Base-by-base conservation (phyloP, 2,888 invertebrate genomes). In the Nomada fucata region DNA sequence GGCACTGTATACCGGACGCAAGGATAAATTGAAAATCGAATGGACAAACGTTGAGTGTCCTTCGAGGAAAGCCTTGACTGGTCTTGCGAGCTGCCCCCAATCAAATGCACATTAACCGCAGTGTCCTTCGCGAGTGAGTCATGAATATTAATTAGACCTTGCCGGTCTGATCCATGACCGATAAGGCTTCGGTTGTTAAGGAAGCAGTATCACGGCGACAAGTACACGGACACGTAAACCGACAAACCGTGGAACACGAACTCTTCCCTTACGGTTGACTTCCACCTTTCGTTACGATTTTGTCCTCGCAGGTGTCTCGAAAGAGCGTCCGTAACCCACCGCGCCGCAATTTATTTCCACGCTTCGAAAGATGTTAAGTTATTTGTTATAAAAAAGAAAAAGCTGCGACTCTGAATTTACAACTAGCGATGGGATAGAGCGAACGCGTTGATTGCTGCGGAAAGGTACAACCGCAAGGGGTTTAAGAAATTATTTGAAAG, bases 121-220 rank as follows among this genome's bases (percentile, higher is more conserved):
- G 65, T 86, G 85, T 87, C 88, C 84, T 88, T 88, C 82, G 83
- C 72, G 81, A 84, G 82, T 86, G 82, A 90, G 86, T 86, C 88
- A 89, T 89, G 88, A 89, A 89, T 89, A 90, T 87, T 88, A 88
- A 89, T 89, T 80, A 82, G 81, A 68, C 82, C 76, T 80, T 61
- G 78, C 78, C 36, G 79, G 79, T 70, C 68, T 71, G 86, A 88
- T 88, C 60, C 80, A 61, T 64, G 70, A 44, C 70, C 57, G 83
- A 88, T 88, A 86, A 76, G 80, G 64, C 50, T 80, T 68, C 75
- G 65, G 60, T 85, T 79, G 73, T 87, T 82, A 80, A 69, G 79
- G 71, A 74, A 79, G 63, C 70, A 68, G 71, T 74, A 82, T 57
- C 63, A 18, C 50, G 74, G 76, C 80, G 78, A 76, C 77, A 79